Percentiles rank a stretch among this genome's conserved stretches.
These are phyloP conservation scores for Manacus vitellinus DNA, from an alignment of 2,113 vertebrate genomes.

Conservation along the genomic window DNA sequence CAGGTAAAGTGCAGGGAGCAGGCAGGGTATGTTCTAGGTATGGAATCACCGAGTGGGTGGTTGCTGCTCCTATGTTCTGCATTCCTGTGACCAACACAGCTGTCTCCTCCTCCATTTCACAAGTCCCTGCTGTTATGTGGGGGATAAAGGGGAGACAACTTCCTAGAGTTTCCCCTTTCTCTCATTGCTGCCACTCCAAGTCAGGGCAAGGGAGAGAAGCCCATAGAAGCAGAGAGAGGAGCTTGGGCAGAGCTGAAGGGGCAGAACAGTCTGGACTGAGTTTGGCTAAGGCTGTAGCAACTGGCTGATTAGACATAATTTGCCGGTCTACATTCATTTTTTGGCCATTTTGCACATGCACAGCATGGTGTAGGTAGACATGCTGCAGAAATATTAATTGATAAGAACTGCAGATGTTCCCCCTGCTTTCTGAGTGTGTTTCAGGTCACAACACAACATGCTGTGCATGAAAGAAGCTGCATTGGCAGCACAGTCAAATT, in stretches of 20 bases:
- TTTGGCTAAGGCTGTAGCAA: neutral
- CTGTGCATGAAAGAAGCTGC: neutral
- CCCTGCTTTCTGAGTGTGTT: neutral
- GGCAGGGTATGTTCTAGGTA: accelerated
- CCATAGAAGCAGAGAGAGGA: neutral
- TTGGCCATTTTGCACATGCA: neutral
- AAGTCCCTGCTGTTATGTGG: neutral
- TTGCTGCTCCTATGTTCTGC: neutral
- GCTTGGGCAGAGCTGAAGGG: neutral
- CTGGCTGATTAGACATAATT: neutral
- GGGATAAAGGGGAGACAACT: neutral
- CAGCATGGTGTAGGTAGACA: neutral
- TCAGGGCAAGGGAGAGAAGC: neutral
- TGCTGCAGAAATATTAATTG: neutral
- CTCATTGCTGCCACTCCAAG: neutral
- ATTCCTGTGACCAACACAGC: neutral
- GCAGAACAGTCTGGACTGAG: neutral
- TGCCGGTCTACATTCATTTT: neutral
- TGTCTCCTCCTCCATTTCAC: neutral
- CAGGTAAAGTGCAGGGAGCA: neutral
- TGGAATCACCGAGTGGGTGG: accelerated
- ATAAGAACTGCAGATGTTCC: neutral
- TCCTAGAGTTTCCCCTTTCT: neutral
- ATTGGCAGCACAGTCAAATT: neutral
- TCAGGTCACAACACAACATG: neutral